These are phyloP conservation scores for Heliconius erato DNA, from an alignment of 2,888 invertebrate species.

Conservation along the genomic window DNA sequence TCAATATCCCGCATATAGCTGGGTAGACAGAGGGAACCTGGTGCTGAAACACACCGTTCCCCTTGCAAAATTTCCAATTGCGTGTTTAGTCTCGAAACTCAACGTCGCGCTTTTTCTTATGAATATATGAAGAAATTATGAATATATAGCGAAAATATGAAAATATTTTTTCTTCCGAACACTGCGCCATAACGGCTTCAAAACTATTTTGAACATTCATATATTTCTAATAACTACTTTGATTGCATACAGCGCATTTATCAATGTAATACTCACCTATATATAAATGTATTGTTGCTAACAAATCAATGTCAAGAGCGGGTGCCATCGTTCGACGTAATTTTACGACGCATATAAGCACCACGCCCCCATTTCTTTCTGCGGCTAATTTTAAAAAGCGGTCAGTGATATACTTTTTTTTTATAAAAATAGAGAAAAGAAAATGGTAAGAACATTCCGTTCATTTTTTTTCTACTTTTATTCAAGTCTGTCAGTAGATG, in stretches of 20 bases:
- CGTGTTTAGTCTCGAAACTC: too few relatives aligned
- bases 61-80: too few relatives aligned
- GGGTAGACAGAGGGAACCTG: too few relatives aligned
- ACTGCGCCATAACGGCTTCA: too few relatives aligned
- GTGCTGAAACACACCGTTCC: too few relatives aligned
- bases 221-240: background rate
- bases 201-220: background rate
- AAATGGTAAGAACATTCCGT: background rate
- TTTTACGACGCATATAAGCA: conserved; percentile 14
- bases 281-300: conserved; percentile 7
- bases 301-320: conserved; percentile 43
- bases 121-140: too few relatives aligned
- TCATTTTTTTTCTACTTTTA: too few relatives aligned
- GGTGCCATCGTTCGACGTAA: conserved; percentile 37
- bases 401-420: background rate
- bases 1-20: too few relatives aligned
- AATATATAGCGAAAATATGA: too few relatives aligned
- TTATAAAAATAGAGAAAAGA: background rate
- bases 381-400: background rate
- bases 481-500: too few relatives aligned
- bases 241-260: conserved; percentile 5
- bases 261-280: conserved; percentile 13
- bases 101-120: too few relatives aligned
- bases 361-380: conserved; percentile 33
- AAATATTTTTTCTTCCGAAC: too few relatives aligned